Percentiles rank a stretch among this genome's conserved stretches.
These are phyloP conservation scores for Drosophila yooni DNA, from an alignment of 2,888 invertebrate species.

Conservation along the genomic window DNA sequence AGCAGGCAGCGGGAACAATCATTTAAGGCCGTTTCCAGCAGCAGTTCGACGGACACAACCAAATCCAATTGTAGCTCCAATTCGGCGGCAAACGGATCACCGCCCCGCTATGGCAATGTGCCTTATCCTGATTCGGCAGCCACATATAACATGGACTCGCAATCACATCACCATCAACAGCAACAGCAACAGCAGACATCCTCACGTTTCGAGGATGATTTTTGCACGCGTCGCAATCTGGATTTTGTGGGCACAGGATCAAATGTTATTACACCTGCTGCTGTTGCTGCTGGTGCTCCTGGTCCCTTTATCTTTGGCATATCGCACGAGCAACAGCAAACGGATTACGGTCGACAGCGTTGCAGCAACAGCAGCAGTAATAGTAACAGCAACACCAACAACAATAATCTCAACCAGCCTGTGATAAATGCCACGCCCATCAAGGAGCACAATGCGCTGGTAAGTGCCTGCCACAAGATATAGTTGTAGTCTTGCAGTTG, in stretches of 20 bases:
- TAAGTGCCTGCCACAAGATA: conserved; percentile 35
- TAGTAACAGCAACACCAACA: conserved; percentile 32
- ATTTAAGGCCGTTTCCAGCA: conserved; percentile 35
- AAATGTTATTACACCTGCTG: conserved; percentile 8
- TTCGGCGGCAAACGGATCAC: conserved; percentile 44
- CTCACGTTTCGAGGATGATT: conserved; percentile 83
- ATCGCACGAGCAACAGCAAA: conserved; percentile 83
- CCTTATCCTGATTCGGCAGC: conserved; percentile 21
- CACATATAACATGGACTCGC: conserved; percentile 23
- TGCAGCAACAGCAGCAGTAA: conserved; percentile 29
- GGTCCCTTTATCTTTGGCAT: conserved; percentile 88
- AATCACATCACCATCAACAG: conserved; percentile 11
- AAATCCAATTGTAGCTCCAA: conserved; percentile 58
- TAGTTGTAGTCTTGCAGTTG: conserved; percentile 23
- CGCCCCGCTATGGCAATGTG: conserved; percentile 47
- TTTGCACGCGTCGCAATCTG: conserved; percentile 78
- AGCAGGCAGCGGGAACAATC: conserved; percentile 38
- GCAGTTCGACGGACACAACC: conserved; percentile 45
- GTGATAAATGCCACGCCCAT: conserved; percentile 73
- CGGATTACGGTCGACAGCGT: conserved; percentile 44
- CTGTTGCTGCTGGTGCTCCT: conserved; percentile 25
- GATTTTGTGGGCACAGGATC: conserved; percentile 53
- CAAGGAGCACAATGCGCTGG: conserved; percentile 68
- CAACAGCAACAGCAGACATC: conserved; percentile 14
- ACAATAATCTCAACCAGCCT: conserved; percentile 54